These are phyloP conservation scores for Leptinotarsa lineolata DNA, from an alignment of 1,140 invertebrate genomes.

Conservation along the genomic window DNA sequence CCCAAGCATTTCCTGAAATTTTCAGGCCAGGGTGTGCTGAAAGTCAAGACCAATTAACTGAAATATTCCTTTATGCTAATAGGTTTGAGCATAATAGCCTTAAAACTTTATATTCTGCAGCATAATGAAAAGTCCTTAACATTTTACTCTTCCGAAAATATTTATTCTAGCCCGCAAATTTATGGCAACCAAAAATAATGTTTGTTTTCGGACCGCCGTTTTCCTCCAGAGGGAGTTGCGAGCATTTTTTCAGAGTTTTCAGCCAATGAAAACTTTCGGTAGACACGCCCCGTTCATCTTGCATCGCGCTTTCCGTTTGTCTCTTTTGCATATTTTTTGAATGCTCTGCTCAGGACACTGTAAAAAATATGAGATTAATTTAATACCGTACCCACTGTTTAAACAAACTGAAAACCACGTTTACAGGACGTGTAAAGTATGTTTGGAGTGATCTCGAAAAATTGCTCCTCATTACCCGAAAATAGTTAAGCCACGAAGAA, in stretches of 20 bases:
- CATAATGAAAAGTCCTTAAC: slow-evolving; percentile 58
- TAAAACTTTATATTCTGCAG: slow-evolving; percentile 55
- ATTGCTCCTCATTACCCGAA: slow-evolving; percentile 42
- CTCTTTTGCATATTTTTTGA: slow-evolving; percentile 51
- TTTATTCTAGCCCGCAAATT: slow-evolving; percentile 57
- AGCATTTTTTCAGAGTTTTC: slow-evolving; percentile 54
- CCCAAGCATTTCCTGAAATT: slow-evolving; percentile 46
- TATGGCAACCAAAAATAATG: slow-evolving; percentile 58
- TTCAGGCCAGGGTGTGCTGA: slow-evolving; percentile 39
- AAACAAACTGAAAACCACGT: slow-evolving; percentile 54
- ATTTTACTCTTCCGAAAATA: slow-evolving; percentile 58
- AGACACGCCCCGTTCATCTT: slow-evolving; percentile 45
- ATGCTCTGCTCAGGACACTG: slow-evolving; percentile 52
- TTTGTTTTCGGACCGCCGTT: slow-evolving; percentile 50
- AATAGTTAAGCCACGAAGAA: slow-evolving; percentile 43
- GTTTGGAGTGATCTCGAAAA: slow-evolving; percentile 44
- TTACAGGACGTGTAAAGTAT: slow-evolving; percentile 36
- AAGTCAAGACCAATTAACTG: slow-evolving; percentile 52
- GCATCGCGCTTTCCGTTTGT: slow-evolving; percentile 47
- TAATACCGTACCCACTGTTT: slow-evolving; percentile 54
- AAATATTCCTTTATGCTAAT: slow-evolving; percentile 56
- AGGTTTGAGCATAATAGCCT: slow-evolving; percentile 52
- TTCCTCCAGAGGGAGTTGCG: slow-evolving; percentile 50
- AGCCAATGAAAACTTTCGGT: slow-evolving; percentile 54
- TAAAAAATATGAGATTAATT: slow-evolving; percentile 56